Conservation (phyloP, 2,888 invertebrate species). For the Napeogenes sylphis region DNA sequence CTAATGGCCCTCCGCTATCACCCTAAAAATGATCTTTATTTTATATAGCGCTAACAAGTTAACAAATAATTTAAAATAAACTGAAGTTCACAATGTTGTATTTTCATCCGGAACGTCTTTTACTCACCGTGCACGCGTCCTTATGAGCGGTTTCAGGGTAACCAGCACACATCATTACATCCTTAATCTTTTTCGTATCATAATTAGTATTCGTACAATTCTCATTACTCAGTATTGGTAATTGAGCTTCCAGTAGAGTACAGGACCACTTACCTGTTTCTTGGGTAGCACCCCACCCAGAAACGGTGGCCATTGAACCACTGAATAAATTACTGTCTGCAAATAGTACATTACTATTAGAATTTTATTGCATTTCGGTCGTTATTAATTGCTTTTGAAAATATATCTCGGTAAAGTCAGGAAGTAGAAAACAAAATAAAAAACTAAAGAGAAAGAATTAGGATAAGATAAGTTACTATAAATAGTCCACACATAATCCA, state of each 20-base stretch:
- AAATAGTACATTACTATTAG: constrained; percentile 40
- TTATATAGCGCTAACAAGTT: neutral
- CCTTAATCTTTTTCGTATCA: constrained; percentile 88
- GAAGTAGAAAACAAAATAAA: too few relatives aligned
- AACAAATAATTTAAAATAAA: too few relatives aligned
- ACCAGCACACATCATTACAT: constrained; percentile 93
- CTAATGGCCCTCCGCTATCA: constrained; percentile 87
- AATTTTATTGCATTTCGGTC: neutral
- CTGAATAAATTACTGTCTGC: constrained; percentile 79
- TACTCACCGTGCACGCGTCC: constrained; percentile 87
- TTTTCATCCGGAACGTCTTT: neutral
- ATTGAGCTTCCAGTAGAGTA: constrained; percentile 87
- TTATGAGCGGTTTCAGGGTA: constrained; percentile 84
- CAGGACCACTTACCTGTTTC: constrained; percentile 92
- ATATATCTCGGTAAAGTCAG: too few relatives aligned
- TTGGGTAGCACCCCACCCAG: constrained; percentile 91
- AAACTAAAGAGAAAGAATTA: too few relatives aligned
- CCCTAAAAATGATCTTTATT: constrained; percentile 67
- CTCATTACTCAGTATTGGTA: constrained; percentile 82
- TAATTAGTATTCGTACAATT: constrained; percentile 87
- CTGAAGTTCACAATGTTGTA: too few relatives aligned
- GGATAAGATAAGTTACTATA: too few relatives aligned
- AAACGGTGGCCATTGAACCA: constrained; percentile 82
- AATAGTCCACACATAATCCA: too few relatives aligned
- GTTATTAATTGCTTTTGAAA: too few relatives aligned